Percentiles rank a stretch among this genome's conserved stretches.
Evolutionary conservation across 2,113 vertebrate genomes (phyloP).

Genomic region (Lanius collurio): DNA sequence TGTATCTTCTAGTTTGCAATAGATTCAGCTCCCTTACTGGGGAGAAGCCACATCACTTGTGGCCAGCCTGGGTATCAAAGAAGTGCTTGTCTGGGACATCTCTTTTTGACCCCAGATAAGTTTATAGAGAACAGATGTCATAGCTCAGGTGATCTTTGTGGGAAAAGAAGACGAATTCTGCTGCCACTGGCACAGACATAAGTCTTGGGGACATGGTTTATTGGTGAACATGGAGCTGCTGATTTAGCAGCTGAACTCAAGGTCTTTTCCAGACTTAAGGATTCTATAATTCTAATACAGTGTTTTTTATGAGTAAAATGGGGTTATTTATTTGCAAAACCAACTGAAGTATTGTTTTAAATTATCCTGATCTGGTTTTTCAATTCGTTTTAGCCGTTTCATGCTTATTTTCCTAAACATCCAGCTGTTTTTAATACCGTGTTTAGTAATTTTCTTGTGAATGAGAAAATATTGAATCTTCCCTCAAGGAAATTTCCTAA

Average conservation of each 20-base stretch:
- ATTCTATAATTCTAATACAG: not conserved
- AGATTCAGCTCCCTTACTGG: not conserved
- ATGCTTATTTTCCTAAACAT: not conserved
- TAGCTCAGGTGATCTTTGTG: not conserved
- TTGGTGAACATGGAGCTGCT: not conserved
- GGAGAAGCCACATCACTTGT: not conserved
- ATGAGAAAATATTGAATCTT: not conserved
- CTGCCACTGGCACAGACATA: not conserved
- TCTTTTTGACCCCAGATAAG: not conserved
- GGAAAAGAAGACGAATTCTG: not conserved
- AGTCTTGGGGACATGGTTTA: not conserved
- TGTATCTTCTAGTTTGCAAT: not conserved
- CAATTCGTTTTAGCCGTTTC: not conserved
- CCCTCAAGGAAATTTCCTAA: not conserved
- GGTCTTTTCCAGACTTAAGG: not conserved
- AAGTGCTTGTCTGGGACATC: not conserved
- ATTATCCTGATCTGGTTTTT: not conserved
- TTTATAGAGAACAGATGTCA: not conserved
- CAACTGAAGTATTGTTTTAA: not conserved
- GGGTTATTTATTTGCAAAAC: not conserved
- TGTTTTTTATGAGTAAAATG: not conserved
- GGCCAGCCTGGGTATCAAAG: rapidly evolving
- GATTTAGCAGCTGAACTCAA: not conserved
- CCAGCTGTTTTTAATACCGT: rapidly evolving
- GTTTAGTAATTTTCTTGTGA: not conserved